Conservation (phyloP, 2,113 vertebrate genomes). For the Podiceps cristatus region DNA sequence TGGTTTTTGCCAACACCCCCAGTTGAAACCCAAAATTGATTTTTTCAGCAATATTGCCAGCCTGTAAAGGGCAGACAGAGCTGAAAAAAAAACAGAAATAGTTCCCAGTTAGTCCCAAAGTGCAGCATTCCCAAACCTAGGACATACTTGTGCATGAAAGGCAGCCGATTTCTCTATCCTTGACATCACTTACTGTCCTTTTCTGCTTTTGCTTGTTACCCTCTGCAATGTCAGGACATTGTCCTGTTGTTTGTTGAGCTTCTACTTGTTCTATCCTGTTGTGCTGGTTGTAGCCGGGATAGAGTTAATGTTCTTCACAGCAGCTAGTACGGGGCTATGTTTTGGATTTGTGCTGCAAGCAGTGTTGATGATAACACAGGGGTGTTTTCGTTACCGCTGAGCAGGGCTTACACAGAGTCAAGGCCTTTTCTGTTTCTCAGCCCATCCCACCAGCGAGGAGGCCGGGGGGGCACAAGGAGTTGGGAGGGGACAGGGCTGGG, state of each 20-base stretch:
- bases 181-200: neutral
- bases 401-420: too few species aligned
- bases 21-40: neutral
- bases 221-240: accelerated
- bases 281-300: too few species aligned
- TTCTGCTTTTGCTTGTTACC: neutral
- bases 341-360: too few species aligned
- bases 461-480: too few species aligned
- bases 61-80: neutral
- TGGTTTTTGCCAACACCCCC: neutral
- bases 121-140: neutral
- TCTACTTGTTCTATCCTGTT: neutral
- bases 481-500: too few species aligned
- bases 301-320: too few species aligned
- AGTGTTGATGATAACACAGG: too few species aligned
- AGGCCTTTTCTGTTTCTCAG: too few species aligned
- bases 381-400: too few species aligned
- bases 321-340: too few species aligned
- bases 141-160: neutral
- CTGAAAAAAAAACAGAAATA: neutral
- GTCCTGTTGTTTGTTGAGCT: neutral
- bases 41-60: neutral
- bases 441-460: too few species aligned
- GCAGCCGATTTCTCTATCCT: neutral
- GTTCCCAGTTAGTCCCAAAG: neutral